Base-by-base conservation (phyloP, 2,888 invertebrate species). In the Masnerella sp. region DNA sequence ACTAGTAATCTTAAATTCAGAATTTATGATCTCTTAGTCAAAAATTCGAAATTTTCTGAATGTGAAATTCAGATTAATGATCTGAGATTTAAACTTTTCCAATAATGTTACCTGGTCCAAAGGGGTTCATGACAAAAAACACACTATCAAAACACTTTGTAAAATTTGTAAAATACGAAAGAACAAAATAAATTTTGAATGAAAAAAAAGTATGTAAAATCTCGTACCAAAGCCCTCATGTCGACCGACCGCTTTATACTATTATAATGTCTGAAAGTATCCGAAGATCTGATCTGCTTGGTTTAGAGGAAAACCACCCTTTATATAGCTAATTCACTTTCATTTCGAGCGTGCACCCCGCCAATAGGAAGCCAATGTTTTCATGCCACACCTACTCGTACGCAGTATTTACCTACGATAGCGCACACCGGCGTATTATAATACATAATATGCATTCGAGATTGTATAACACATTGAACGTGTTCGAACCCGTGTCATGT, bases 311-410 rank as follows among this genome's bases (percentile, higher is more conserved):
- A 86, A 87, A 83, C 83, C 80, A 86, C 87, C 87, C 87, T 87
- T 87, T 87, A 87, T 87, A 87, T 87, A 87, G 86, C 82, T 80
- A 86, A 84, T 85, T 84, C 80, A 87, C 87, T 87, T 87, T 87
- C 87, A 87, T 87, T 87, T 86, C 78, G 75, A 76, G 58, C 79
- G 76, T 77, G 76, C 83, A 83, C 84, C 85, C 84, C 85, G 81
- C 82, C 81, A 82, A 79, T 78, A 67, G 77, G 75, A 79, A 81
- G 75, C 85, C 82, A 83, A 83, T 83, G 77, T 75, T 78, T 81
- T 79, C 81, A 81, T 79, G 87, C 85, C 86, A 87, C 87, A 86
- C 87, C 87, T 85, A 86, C 84, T 80, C 58, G 54, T 67, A 69
- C 71, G 72, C 59, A 69, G 79, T 81, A 80, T 83, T 82, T 84